Evolutionary conservation across 2,113 vertebrate genomes (phyloP), one percentile per base, ranked within the genome.

Genomic region (Thymallus thymallus): DNA sequence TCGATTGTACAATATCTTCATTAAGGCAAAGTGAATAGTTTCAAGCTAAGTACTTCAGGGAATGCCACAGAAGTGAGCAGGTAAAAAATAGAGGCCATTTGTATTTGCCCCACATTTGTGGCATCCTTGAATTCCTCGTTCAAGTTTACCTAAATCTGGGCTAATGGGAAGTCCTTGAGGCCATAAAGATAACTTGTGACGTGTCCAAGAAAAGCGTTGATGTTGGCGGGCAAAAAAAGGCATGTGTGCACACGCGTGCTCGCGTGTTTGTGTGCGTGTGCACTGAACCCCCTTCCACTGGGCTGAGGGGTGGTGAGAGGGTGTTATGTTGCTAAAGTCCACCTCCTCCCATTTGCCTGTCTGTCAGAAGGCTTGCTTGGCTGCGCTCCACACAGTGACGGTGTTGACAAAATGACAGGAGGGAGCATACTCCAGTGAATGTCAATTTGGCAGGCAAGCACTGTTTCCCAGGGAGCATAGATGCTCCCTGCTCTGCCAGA

Each of bases 321-420:
- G 85, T 88, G 87, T 88, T 88, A 81, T 86, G 84, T 85, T 87
- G 86, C 86, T 83, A 81, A 87, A 89, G 91, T 91, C 89, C 90
- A 88, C 85, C 86, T 77, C 83, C 48, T 88, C 82, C 86, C 84
- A 84, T 92, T 91, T 87, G 90, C 89, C 91, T 87, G 85, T 88
- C 88, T 90, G 89, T 91, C 89, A 85, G 87, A 87, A 81, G 86
- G 82, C 84, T 86, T 82, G 89, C 89, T 89, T 88, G 88, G 89
- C 91, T 91, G 89, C 87, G 83, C 82, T 87, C 81, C 83, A 83
- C 86, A 84, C 83, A 74, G 84, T 88, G 90, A 91, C 84, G 87
- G 80, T 82, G 90, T 89, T 92, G 91, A 93, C 91, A 92, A 90
- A 87, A 88, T 93, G 92, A 92, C 91, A 91, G 91, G 82, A 86